Conservation (phyloP, 2,113 vertebrate genomes). For the Larimichthys crocea region DNA sequence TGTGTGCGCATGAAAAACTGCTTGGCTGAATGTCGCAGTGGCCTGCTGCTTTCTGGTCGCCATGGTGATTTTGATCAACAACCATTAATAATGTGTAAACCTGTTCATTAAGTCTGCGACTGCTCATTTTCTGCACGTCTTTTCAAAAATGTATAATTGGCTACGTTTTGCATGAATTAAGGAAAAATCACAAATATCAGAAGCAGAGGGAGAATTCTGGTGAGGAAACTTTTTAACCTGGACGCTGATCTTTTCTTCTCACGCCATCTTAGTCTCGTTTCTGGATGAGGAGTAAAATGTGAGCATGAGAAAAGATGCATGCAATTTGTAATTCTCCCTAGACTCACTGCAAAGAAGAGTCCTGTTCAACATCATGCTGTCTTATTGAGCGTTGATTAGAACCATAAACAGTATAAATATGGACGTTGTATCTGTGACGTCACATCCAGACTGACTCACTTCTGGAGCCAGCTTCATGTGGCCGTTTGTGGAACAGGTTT, state of each 20-base stretch:
- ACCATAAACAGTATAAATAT: no score
- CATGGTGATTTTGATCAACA: conserved; percentile 62
- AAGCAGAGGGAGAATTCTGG: not conserved
- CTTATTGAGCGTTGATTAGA: no score
- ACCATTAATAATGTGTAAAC: conserved; percentile 42
- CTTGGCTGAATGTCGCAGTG: conserved; percentile 23
- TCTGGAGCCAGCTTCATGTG: no score
- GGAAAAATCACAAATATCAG: not conserved
- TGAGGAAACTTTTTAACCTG: no score
- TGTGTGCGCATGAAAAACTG: conserved; percentile 10
- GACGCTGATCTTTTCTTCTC: no score
- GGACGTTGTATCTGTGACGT: no score
- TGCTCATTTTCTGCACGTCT: conserved; percentile 20
- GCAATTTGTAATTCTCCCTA: not conserved
- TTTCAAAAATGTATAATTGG: not conserved
- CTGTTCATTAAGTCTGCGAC: conserved; percentile 35
- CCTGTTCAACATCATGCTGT: no score
- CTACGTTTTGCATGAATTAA: not conserved
- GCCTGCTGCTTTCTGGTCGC: conserved; percentile 42
- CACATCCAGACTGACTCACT: no score
- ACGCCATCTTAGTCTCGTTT: not conserved
- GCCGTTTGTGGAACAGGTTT: no score
- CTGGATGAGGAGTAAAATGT: not conserved
- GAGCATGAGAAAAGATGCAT: no score
- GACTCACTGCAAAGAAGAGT: not conserved